Conservation (phyloP, 2,113 vertebrate genomes). For the Origma solitaria region DNA sequence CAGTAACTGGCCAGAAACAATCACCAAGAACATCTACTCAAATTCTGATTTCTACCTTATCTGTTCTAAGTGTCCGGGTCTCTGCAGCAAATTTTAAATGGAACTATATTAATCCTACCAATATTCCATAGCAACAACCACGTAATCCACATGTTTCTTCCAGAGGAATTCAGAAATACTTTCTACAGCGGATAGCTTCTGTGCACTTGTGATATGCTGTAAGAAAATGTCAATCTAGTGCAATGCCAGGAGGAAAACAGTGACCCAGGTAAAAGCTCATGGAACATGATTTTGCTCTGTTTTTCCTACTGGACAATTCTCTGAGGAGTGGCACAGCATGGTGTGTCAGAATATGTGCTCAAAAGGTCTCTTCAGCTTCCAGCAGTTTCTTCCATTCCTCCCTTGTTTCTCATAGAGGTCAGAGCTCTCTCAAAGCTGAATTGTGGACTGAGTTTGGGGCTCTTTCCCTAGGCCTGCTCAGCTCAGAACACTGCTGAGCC, state of each 20-base stretch:
- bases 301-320: neutral
- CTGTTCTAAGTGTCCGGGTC: neutral
- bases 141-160: neutral
- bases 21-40: neutral
- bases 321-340: fast-evolving
- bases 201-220: fast-evolving
- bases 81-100: neutral
- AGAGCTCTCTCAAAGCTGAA: neutral
- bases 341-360: neutral
- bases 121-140: neutral
- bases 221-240: neutral
- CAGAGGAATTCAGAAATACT: neutral
- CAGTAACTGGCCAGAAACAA: neutral
- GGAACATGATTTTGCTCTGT: neutral
- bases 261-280: neutral
- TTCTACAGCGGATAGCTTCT: neutral
- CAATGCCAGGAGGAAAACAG: neutral
- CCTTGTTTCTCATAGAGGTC: neutral
- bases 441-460: neutral
- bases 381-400: neutral
- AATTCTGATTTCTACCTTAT: neutral
- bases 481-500: neutral
- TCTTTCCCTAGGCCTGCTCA: neutral
- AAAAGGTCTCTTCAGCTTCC: neutral
- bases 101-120: neutral